A percentile compares a stretch with the other conserved stretches of the same genome.
These are phyloP conservation scores for Trachythela sp. DNA, from an alignment of 64 coral and sea anemone species.

Conservation along the genomic window DNA sequence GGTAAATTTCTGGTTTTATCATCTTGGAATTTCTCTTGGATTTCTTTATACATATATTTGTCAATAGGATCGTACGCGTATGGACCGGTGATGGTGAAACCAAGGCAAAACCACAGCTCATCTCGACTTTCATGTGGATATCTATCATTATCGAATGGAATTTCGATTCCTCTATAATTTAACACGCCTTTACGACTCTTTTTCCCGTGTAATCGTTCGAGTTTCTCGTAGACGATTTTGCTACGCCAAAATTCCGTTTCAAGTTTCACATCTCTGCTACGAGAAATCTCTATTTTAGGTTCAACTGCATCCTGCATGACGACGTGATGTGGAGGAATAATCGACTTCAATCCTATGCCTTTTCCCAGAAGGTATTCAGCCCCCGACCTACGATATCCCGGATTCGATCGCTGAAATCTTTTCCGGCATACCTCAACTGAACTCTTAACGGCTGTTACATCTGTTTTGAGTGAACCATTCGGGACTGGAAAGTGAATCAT, in stretches of 20 bases:
- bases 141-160: slow-evolving; percentile 38
- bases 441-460: neutral
- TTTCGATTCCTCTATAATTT: slow-evolving; percentile 44
- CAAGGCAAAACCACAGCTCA: slow-evolving; percentile 63
- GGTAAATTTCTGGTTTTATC: neutral
- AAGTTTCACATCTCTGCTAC: neutral
- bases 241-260: slow-evolving; percentile 56
- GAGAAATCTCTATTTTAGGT: too few relatives aligned
- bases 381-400: slow-evolving; percentile 26
- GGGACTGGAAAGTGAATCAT: slow-evolving; percentile 58
- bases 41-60: slow-evolving; percentile 14
- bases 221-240: slow-evolving; percentile 14
- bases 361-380: slow-evolving; percentile 68
- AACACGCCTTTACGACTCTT: slow-evolving; percentile 45
- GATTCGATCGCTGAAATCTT: neutral
- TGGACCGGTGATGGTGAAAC: slow-evolving; percentile 53
- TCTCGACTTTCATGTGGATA: slow-evolving; percentile 60
- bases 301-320: too few relatives aligned
- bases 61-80: slow-evolving; percentile 60
- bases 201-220: slow-evolving; percentile 37
- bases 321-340: slow-evolving; percentile 38
- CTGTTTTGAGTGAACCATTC: slow-evolving; percentile 34
- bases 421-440: slow-evolving; percentile 11
- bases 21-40: neutral
- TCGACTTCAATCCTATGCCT: slow-evolving; percentile 34